Base-by-base conservation (phyloP, 2,113 vertebrate genomes). In the Crotophaga sulcirostris region DNA sequence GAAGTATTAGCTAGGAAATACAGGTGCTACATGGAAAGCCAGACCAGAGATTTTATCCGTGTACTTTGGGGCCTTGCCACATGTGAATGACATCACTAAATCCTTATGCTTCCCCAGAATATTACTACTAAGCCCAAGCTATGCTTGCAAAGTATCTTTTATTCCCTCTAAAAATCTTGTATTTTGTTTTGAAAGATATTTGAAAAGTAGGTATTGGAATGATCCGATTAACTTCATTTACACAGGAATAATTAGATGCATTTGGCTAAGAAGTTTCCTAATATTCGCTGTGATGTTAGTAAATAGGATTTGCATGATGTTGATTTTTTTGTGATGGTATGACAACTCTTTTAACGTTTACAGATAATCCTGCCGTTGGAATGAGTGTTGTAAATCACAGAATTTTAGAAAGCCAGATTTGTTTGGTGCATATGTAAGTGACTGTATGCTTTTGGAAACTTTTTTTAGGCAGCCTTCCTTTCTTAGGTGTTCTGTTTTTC, bases 401-500 rank as follows among this genome's bases (percentile, higher is more conserved):
- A 78, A 40, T 84, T 93, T 67, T 49, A 58, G 36, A 80, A 91
- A 74, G 55, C 28, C 20, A 29, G 5, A 52, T 67, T 38, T 74
- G 31, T 54, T 54, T 81, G 33, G 9, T 78, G 29, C 10, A 2
- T 16, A 11, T 52, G 3, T 72, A 40, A 49, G 10, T 83, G 52
- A 52, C 15, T 72, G 13, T 70, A 19, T 36, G n/a, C 49, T 49
- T 69, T 70, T 84, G 42, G 44, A 69, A 67, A 40, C 51, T 40
- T 64, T 4, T 89, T 90, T 74, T 93, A 68, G 93, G 67, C 49
- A 60, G 69, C 55, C 23, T 94, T 86, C 16, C 21, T 20, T 63
- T 92, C 87, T 92, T 67, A 94, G 58, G 63, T 97, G 49, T 95
- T 94, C 86, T 92, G 24, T 95, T 97, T 80, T 42, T 84, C 44